Conservation (phyloP, 1,140 invertebrate species). For the Vanessa atalanta region DNA sequence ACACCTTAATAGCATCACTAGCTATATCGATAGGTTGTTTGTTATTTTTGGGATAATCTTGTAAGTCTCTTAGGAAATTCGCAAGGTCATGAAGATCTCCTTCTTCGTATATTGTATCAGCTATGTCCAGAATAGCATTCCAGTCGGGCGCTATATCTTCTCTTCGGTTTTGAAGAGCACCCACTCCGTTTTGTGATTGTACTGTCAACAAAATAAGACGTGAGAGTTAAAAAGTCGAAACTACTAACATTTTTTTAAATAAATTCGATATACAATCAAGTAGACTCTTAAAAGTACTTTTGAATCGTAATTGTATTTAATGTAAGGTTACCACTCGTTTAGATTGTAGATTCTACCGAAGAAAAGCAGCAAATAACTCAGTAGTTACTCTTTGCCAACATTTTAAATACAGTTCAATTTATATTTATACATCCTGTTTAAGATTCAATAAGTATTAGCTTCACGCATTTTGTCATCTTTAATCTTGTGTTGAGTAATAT, state of each 20-base stretch:
- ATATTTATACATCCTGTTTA: too few species aligned
- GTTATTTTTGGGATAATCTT: conserved; percentile 12
- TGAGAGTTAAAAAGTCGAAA: neutral
- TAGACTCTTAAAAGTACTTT: too few species aligned
- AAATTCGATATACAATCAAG: too few species aligned
- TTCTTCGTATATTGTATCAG: conserved; percentile 19
- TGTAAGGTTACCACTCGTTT: too few species aligned
- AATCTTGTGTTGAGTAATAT: too few species aligned
- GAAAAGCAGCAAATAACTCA: too few species aligned
- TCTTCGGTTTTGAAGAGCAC: conserved; percentile 18
- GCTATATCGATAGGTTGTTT: conserved; percentile 5
- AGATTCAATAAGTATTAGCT: too few species aligned
- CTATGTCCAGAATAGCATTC: conserved; percentile 33
- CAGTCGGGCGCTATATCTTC: neutral
- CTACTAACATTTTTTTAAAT: neutral
- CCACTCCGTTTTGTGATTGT: neutral
- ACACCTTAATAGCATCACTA: conserved; percentile 7
- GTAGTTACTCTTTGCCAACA: too few species aligned
- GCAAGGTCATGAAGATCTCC: conserved; percentile 8
- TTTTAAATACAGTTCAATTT: too few species aligned
- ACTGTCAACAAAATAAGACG: neutral
- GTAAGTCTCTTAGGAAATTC: conserved; percentile 11
- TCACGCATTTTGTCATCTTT: too few species aligned
- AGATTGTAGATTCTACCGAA: too few species aligned
- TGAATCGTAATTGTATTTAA: too few species aligned